Evolutionary conservation across 2,888 invertebrate genomes (phyloP), one percentile per base, ranked within the genome.

Genomic region (Sinhomidia bicolor): DNA sequence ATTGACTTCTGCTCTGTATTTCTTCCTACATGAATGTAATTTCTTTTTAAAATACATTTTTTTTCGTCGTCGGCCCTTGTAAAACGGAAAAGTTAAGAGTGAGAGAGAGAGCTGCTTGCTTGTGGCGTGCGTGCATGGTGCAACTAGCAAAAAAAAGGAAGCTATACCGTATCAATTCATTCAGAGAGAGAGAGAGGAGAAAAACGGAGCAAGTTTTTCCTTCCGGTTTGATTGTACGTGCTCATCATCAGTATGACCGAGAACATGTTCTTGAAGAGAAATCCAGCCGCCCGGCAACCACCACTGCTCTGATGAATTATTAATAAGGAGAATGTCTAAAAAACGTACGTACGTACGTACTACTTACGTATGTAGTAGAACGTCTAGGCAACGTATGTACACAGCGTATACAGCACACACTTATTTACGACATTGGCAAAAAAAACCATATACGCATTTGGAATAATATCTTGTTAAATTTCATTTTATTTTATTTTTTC

Each of bases 381-480:
- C 54, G 32, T 36, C 68, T 36, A 17, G n/a, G 41, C 36, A 41
- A 44, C 32, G 57, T 78, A 54, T n/a, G 14, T 51, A 57, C 44
- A 44, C 41, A n/a, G n/a, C n/a, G n/a, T 47, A 12, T 57, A 36
- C 57, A n/a, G 20, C 36, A 78, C 65, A 71, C 82, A 82, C 68
- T 82, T 82, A 82, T 82, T 82, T 82, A 82, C 54, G 82, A 82
- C 82, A 82, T 82, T 82, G 82, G 54, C 82, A 82, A 71, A 71
- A 82, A 32, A 68, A 81, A 62, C 5, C n/a, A 54, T 29, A 36
- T 54, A 71, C 82, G 76, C 76, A 76, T 54, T 76, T 29, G 51
- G 76, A 76, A 76, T 76, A 76, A 76, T 76, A 54, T 76, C 29
- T 51, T 29, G 68, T n/a, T 74, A 44, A 76, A 76, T 51, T 29